phyloP scores from a whole-genome alignment of 2,797 vertebrate genomes.

The Dipus sagitta region DNA sequence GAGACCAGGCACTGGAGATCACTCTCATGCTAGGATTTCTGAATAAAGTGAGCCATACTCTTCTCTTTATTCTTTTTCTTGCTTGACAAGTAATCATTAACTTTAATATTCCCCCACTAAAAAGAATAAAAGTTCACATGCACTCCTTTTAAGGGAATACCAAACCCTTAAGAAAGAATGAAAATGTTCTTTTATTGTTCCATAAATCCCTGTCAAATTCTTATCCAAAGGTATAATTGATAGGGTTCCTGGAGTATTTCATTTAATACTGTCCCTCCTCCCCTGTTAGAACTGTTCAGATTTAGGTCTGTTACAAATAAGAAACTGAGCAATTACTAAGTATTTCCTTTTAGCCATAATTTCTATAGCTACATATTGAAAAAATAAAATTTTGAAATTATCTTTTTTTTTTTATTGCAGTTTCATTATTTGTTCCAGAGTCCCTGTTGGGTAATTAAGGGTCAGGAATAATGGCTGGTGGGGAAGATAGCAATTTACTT shows the following conservation, averaged over 20 bases:
- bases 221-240: neutral
- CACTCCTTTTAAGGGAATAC: neutral
- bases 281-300: neutral
- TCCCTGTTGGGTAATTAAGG: neutral
- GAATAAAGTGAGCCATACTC: too few relatives aligned
- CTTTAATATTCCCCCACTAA: neutral
- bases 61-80: slow-evolving; percentile 31
- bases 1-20: neutral
- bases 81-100: neutral
- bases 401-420: neutral
- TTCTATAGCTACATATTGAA: neutral
- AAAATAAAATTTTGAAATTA: neutral
- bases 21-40: neutral
- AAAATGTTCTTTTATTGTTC: neutral
- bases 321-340: neutral
- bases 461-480: neutral
- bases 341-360: neutral
- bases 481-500: neutral
- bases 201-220: neutral
- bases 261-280: neutral
- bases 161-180: neutral
- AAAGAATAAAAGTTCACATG: neutral
- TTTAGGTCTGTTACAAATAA: neutral
- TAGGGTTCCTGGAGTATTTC: neutral
- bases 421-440: neutral